Base-by-base conservation (phyloP, 2,888 invertebrate genomes). In the Nineta flava region DNA sequence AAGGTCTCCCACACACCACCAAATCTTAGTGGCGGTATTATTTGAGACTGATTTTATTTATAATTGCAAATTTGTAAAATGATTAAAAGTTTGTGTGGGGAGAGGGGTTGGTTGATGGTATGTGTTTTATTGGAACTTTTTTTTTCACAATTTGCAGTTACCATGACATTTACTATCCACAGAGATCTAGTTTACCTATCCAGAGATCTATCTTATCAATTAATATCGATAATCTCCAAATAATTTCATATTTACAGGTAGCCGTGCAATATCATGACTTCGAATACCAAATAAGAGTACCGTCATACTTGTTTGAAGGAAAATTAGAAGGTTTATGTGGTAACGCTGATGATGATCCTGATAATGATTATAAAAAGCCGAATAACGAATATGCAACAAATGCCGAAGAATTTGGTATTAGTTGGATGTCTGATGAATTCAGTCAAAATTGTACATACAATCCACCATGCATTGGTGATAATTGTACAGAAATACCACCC, bases 321-420 rank as follows among this genome's bases (percentile, higher is more conserved):
- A 76, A 74, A 53, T 76, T 85, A 49, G 84, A 87, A 62, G 90
- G 90, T 1, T 70, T 91, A 2, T 91, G 90, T 62, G 90, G 90
- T 47, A 76, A 81, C 55, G 84, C 83, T 61, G 77, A 80, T 46
- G 76, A 75, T 0, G 69, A 77, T 57, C 65, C 70, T 3, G 68
- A 71, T 1, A 70, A 75, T 44, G 77, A 78, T 59, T 65, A 81
- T n/a, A 59, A 69, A 52, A 70, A 69, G 46, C 70, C 71, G 53
- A 65, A 71, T 38, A 1, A 44, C 13, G 66, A 68, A 4, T 54
- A 69, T 51, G 69, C 81, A 47, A 70, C 76, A 16, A 67, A 79
- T 58, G 64, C 62, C 1, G 59, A 69, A 17, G 69, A 73, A 16
- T 74, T 77, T 55, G 78, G 62, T 55, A 71, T 59, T 54, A 75